Evolutionary conservation across 2,888 invertebrate genomes (phyloP).

Genomic region (Incurvaria masculella): DNA sequence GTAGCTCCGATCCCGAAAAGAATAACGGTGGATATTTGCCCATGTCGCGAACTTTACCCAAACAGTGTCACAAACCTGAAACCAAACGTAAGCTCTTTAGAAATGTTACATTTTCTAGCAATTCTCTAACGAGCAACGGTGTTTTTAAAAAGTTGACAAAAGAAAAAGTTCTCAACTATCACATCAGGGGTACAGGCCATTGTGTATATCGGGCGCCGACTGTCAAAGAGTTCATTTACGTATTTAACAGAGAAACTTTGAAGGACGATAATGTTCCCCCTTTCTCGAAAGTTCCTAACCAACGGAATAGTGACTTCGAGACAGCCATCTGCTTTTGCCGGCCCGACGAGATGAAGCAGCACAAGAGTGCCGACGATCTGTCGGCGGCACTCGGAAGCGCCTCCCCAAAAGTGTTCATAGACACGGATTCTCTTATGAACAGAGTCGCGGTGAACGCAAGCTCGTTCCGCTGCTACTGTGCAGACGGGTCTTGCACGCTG

Average conservation of each 20-base stretch:
- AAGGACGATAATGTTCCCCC: slow-evolving; percentile 30
- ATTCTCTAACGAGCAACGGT: background rate
- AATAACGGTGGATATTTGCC: slow-evolving; percentile 34
- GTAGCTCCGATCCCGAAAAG: slow-evolving; percentile 28
- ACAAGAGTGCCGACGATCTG: slow-evolving; percentile 46
- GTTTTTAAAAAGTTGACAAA: slow-evolving; percentile 20
- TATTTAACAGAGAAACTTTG: slow-evolving; percentile 46
- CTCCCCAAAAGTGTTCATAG: slow-evolving; percentile 32
- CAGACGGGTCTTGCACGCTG: slow-evolving; percentile 33
- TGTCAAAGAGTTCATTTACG: slow-evolving; percentile 42
- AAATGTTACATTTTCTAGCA: background rate
- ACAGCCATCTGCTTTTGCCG: slow-evolving; percentile 51
- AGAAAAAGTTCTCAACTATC: slow-evolving; percentile 43
- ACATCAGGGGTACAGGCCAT: slow-evolving; percentile 48
- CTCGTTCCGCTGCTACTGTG: slow-evolving; percentile 48
- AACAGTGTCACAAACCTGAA: slow-evolving; percentile 3
- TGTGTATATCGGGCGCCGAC: slow-evolving; percentile 46
- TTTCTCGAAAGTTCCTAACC: slow-evolving; percentile 31
- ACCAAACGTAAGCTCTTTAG: background rate
- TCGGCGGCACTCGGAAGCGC: slow-evolving; percentile 26
- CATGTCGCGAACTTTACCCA: slow-evolving; percentile 45
- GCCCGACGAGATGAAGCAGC: slow-evolving; percentile 37
- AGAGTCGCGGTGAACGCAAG: slow-evolving; percentile 31
- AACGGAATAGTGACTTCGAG: slow-evolving; percentile 41
- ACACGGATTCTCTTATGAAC: slow-evolving; percentile 29